These are phyloP conservation scores for Acrobasis suavella DNA, from an alignment of 2,888 invertebrate species.

Conservation along the genomic window DNA sequence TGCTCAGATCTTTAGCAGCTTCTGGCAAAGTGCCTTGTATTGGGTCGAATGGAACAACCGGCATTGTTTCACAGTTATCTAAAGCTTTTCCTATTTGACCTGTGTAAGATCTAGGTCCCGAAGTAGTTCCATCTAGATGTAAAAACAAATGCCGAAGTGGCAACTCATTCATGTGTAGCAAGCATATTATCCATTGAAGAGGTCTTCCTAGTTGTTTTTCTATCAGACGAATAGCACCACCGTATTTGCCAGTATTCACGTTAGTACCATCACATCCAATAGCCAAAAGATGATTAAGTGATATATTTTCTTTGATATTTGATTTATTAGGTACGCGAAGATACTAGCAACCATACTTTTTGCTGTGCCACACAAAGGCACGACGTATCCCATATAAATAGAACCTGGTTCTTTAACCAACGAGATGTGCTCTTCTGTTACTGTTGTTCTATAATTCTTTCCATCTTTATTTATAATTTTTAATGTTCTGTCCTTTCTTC, in stretches of 20 bases:
- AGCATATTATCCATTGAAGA: constrained; percentile 34
- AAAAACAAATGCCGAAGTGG: constrained; percentile 34
- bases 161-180: constrained; percentile 33
- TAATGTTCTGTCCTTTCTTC: too few species aligned
- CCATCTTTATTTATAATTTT: too few species aligned
- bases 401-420: too few species aligned
- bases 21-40: too few species aligned
- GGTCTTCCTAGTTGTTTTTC: constrained; percentile 33
- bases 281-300: constrained; percentile 25
- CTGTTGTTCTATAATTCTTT: too few species aligned
- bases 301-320: too few species aligned
- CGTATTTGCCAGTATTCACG: constrained; percentile 32
- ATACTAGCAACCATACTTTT: too few species aligned
- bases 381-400: too few species aligned
- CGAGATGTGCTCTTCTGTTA: too few species aligned
- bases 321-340: too few species aligned
- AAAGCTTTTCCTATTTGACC: constrained; percentile 30
- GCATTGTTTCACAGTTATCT: constrained; percentile 29
- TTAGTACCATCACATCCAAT: constrained; percentile 37
- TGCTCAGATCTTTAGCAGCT: too few species aligned
- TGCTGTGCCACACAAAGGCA: too few species aligned
- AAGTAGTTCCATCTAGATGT: constrained; percentile 32
- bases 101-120: constrained; percentile 29
- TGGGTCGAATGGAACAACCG: constrained; percentile 7
- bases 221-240: constrained; percentile 31